phyloP scores from a whole-genome alignment of 1,140 invertebrate species.

The Tetraneura akinire region DNA sequence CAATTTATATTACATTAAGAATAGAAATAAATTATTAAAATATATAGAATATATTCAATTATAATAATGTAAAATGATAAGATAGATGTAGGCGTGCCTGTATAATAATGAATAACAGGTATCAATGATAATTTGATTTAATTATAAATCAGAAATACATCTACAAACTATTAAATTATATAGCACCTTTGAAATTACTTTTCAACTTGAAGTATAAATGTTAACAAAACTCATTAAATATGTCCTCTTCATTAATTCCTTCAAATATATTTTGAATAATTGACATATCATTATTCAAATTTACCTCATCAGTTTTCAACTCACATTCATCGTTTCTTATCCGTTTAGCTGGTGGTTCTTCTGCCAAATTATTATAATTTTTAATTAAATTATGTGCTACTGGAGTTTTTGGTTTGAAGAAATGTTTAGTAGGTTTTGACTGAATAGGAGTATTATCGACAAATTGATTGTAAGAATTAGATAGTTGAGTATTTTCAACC shows the following conservation, averaged over 20 bases:
- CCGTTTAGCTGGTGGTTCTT: constrained; percentile 32
- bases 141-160: not conserved
- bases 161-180: constrained; percentile 6
- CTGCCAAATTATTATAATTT: not conserved
- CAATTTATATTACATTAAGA: no score
- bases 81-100: no score
- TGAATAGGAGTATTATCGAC: not conserved
- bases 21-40: no score
- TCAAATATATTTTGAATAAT: constrained; percentile 38
- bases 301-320: not conserved
- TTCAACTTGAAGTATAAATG: not conserved
- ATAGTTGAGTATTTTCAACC: not conserved
- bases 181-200: constrained; percentile 7
- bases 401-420: constrained; percentile 35
- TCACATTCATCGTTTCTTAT: not conserved
- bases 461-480: not conserved
- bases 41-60: no score
- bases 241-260: constrained; percentile 24
- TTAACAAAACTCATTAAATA: constrained; percentile 47
- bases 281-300: constrained; percentile 10
- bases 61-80: no score
- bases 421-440: not conserved
- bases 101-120: no score
- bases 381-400: constrained; percentile 10
- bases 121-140: not conserved